A percentile compares a stretch with the other conserved stretches of the same genome.
These are phyloP conservation scores for Automeris io DNA, from an alignment of 2,888 invertebrate species.

Conservation along the genomic window DNA sequence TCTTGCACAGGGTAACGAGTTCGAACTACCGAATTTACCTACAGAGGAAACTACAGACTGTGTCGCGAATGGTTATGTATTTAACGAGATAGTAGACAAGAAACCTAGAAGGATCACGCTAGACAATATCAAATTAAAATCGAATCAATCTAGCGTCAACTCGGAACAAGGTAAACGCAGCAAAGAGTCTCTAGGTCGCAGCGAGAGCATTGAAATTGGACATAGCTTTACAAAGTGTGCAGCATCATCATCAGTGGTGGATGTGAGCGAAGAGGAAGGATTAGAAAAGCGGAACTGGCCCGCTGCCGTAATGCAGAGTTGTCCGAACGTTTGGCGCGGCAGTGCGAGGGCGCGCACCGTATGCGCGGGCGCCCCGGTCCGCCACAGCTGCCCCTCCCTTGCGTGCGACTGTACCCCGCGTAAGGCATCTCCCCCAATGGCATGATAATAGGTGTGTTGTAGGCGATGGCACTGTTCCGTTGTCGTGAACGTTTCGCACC, in stretches of 20 bases:
- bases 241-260: slow-evolving; percentile 20
- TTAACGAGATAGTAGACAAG: slow-evolving; percentile 69
- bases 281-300: slow-evolving; percentile 13
- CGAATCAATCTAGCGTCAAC: slow-evolving; percentile 42
- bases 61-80: slow-evolving; percentile 43
- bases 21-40: slow-evolving; percentile 62
- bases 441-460: slow-evolving; percentile 70
- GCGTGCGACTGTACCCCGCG: slow-evolving; percentile 26
- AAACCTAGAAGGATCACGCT: slow-evolving; percentile 69
- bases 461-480: slow-evolving; percentile 37
- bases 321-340: slow-evolving; percentile 43
- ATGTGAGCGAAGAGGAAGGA: slow-evolving; percentile 12
- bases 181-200: slow-evolving; percentile 35
- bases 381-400: slow-evolving; percentile 27
- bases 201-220: slow-evolving; percentile 35
- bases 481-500: slow-evolving; percentile 13
- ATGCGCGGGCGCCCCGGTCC: slow-evolving; percentile 16
- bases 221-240: slow-evolving; percentile 6
- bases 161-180: slow-evolving; percentile 33
- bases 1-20: slow-evolving; percentile 64
- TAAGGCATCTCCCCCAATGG: slow-evolving; percentile 58
- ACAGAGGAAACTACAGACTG: slow-evolving; percentile 53
- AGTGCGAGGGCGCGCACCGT: slow-evolving; percentile 29
- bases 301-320: slow-evolving; percentile 36
- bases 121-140: slow-evolving; percentile 56